These are phyloP conservation scores for Papilio machaon DNA, from an alignment of 1,140 invertebrate species.

Conservation along the genomic window DNA sequence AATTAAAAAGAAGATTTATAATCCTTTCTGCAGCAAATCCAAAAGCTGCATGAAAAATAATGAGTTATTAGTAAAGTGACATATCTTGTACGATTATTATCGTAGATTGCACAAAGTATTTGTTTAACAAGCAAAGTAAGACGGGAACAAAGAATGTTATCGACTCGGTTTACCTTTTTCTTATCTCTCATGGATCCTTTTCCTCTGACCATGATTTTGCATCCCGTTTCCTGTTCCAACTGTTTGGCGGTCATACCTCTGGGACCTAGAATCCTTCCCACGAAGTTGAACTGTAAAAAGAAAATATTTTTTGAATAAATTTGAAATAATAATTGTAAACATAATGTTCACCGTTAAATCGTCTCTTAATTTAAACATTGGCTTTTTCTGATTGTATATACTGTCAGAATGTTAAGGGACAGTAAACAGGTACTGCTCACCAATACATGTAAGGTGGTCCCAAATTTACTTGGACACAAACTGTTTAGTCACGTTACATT, in stretches of 20 bases:
- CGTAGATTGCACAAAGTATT: constrained; percentile 23
- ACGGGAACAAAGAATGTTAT: constrained; percentile 34
- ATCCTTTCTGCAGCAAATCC: constrained; percentile 16
- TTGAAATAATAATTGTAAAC: neutral
- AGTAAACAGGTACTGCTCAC: too few relatives aligned
- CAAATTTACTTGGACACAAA: neutral
- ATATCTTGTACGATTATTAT: constrained; percentile 17
- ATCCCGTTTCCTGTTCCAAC: constrained; percentile 99
- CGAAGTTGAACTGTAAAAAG: constrained; percentile 98
- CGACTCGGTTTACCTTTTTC: constrained; percentile 92
- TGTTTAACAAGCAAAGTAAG: constrained; percentile 26
- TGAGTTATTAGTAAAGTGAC: neutral
- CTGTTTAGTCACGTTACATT: neutral
- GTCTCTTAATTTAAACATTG: neutral
- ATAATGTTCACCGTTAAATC: neutral
- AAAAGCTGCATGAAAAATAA: constrained; percentile 32
- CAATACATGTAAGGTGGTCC: too few relatives aligned
- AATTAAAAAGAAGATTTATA: neutral
- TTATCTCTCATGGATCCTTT: constrained; percentile 99
- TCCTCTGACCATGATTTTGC: constrained; percentile 99
- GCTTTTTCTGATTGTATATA: neutral
- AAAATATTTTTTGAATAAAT: constrained; percentile 21
- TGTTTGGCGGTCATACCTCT: constrained; percentile 99
- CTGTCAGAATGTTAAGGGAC: neutral
- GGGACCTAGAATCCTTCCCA: constrained; percentile 99